phyloP scores from a whole-genome alignment of 2,888 invertebrate species.

The Melanophora roralis region DNA sequence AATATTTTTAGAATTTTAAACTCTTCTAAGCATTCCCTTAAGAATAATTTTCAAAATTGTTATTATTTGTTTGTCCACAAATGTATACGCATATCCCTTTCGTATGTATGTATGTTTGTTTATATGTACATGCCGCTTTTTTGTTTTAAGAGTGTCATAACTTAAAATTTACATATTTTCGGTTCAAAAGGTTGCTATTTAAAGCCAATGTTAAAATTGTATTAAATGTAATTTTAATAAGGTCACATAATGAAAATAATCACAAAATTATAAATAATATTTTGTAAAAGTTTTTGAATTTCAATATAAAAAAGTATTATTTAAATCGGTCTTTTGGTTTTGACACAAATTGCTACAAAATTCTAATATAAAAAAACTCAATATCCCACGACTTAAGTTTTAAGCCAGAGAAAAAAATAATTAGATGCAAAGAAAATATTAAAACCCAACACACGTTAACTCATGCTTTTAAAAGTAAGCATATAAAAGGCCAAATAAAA shows the following conservation, averaged over 20 bases:
- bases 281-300: neutral
- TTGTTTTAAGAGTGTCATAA: too few species aligned
- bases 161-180: too few species aligned
- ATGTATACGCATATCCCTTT: neutral
- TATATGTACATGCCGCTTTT: too few species aligned
- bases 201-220: too few species aligned
- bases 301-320: neutral
- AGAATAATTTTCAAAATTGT: conserved; percentile 32
- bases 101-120: too few species aligned
- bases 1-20: conserved; percentile 39
- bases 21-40: conserved; percentile 46
- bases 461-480: too few species aligned
- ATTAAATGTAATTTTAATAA: too few species aligned
- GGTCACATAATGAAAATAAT: too few species aligned
- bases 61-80: neutral
- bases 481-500: neutral
- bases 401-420: neutral
- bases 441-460: too few species aligned
- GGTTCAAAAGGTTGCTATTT: too few species aligned
- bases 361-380: neutral
- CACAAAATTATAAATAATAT: too few species aligned
- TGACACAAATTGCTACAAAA: neutral
- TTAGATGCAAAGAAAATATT: neutral
- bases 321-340: neutral
- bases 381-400: neutral